Evolutionary conservation across 2,113 vertebrate species (phyloP).

Genomic region (Amazona guildingii): DNA sequence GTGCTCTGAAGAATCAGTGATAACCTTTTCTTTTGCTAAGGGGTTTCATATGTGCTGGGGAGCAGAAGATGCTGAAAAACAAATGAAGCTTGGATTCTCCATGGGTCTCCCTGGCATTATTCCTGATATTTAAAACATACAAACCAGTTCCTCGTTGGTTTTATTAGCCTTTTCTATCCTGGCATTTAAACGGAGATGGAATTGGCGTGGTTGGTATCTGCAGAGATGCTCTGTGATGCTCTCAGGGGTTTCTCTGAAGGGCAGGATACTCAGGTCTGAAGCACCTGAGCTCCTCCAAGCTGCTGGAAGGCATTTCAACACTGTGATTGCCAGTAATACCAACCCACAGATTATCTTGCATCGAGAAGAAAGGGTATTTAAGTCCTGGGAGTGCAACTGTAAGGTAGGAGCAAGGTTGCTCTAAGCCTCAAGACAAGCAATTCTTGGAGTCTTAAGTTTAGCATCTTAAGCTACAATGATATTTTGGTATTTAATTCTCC

Average conservation of each 20-base stretch:
- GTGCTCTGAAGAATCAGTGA: not conserved
- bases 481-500: not conserved
- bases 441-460: not conserved
- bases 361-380: not conserved
- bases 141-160: not conserved
- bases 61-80: slow-evolving; percentile 28
- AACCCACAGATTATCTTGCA: not conserved
- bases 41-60: not conserved
- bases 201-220: not conserved
- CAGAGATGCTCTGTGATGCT: not conserved
- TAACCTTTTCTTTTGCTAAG: slow-evolving; percentile 30
- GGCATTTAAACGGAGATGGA: slow-evolving; percentile 30
- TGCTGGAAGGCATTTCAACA: not conserved
- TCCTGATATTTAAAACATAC: slow-evolving; percentile 10
- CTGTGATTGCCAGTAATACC: fast-evolving
- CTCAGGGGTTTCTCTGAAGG: not conserved
- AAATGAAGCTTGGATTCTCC: slow-evolving; percentile 33
- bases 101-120: slow-evolving; percentile 17
- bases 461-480: not conserved
- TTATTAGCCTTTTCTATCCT: slow-evolving; percentile 28
- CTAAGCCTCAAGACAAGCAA: not conserved
- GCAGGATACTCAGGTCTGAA: not conserved
- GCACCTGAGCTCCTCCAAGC: fast-evolving
- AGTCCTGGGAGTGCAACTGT: not conserved
- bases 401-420: not conserved